phyloP scores from a whole-genome alignment of 1,140 invertebrate genomes.

The Daktulosphaira vitifoliae region DNA sequence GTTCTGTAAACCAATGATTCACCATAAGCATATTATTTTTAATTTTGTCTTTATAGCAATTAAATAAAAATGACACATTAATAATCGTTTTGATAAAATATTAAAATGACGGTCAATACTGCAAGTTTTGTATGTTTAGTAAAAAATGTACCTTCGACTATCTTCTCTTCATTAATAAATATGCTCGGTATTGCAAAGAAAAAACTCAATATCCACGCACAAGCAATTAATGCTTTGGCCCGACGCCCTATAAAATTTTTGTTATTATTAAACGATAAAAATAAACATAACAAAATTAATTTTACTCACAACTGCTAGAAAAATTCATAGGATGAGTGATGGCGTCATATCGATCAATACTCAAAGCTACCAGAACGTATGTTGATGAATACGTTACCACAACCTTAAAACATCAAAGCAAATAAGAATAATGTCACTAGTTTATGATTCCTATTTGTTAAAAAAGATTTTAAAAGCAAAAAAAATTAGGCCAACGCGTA shows the following conservation, averaged over 20 bases:
- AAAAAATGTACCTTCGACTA: conserved; percentile 60
- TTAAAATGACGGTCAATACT: too few relatives aligned
- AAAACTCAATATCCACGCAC: conserved; percentile 74
- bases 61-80: too few relatives aligned
- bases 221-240: conserved; percentile 63
- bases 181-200: conserved; percentile 77
- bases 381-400: conserved; percentile 88
- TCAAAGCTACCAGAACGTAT: conserved; percentile 87
- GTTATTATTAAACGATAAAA: neutral
- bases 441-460: too few relatives aligned
- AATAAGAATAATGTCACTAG: too few relatives aligned
- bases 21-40: too few relatives aligned
- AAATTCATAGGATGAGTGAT: conserved; percentile 94
- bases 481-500: too few relatives aligned
- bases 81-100: too few relatives aligned
- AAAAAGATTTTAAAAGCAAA: too few relatives aligned
- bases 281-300: neutral
- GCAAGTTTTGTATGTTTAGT: too few relatives aligned
- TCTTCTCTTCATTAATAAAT: conserved; percentile 69
- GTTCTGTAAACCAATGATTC: too few relatives aligned
- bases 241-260: conserved; percentile 57
- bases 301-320: conserved; percentile 78
- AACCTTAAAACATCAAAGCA: conserved; percentile 51
- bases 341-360: conserved; percentile 88
- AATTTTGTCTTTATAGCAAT: too few relatives aligned